These are phyloP conservation scores for Caenorhabditis drosophilae DNA, from an alignment of 2,888 invertebrate species.

Conservation along the genomic window DNA sequence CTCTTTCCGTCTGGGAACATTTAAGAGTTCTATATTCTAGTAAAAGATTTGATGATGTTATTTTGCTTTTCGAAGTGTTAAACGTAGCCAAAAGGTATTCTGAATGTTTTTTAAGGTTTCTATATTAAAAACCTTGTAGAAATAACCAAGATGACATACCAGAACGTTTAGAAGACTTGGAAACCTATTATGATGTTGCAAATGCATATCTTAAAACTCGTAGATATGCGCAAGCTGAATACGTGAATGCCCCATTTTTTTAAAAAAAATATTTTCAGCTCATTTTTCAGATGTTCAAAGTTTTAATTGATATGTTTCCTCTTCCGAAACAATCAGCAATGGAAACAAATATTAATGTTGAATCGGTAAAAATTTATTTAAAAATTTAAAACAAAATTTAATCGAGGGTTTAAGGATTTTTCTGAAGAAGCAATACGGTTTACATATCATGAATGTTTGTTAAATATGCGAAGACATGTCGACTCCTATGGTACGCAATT, in stretches of 20 bases:
- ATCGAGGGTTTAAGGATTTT: neutral
- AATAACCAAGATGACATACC: neutral
- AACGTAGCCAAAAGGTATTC: neutral
- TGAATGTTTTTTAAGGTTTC: neutral
- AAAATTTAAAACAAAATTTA: neutral
- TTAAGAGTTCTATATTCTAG: neutral
- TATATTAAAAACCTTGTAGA: neutral
- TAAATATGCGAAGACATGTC: neutral
- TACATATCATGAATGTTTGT: neutral
- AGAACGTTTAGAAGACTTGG: neutral
- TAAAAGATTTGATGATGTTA: neutral
- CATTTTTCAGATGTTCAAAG: neutral
- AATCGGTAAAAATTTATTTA: neutral
- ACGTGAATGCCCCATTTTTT: too few species aligned
- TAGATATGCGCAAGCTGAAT: neutral
- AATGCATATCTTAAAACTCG: neutral
- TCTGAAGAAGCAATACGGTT: neutral
- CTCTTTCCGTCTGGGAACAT: constrained; percentile 1
- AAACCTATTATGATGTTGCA: neutral
- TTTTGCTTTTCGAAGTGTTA: constrained; percentile 2
- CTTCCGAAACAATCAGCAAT: neutral
- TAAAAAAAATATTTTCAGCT: too few species aligned
- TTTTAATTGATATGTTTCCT: neutral
- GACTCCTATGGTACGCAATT: constrained; percentile 2
- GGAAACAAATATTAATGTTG: neutral